Percentiles rank a stretch among this genome's conserved stretches.
These are phyloP conservation scores for Microplitis deprimator DNA, from an alignment of 2,888 invertebrate species.

Conservation along the genomic window DNA sequence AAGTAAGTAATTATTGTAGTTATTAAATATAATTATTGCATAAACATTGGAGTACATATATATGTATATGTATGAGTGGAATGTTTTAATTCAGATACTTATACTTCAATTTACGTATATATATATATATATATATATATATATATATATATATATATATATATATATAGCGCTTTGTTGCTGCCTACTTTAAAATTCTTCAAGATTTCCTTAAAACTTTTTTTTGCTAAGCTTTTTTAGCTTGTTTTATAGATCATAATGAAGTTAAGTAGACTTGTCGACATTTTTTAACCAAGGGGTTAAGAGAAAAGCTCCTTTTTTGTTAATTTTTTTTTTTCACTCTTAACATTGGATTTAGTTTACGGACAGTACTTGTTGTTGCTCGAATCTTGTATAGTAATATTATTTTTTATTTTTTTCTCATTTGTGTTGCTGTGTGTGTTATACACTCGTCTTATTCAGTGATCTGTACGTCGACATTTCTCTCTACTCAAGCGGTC, in stretches of 20 bases:
- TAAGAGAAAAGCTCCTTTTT: background rate
- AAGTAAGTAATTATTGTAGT: too few relatives aligned
- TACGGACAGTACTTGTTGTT: conserved; percentile 19
- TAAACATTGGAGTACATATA: too few relatives aligned
- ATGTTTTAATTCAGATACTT: too few relatives aligned
- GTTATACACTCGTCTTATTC: conserved; percentile 25
- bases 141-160: too few relatives aligned
- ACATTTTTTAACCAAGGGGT: background rate
- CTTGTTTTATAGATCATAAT: background rate
- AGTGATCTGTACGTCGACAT: conserved; percentile 37
- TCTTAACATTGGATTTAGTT: conserved; percentile 21
- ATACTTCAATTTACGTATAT: too few relatives aligned
- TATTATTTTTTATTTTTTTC: too few relatives aligned
- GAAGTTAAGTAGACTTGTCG: conserved; percentile 16
- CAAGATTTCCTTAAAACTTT: background rate
- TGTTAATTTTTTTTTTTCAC: background rate
- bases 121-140: too few relatives aligned
- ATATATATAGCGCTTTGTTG: background rate
- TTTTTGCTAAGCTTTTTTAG: background rate
- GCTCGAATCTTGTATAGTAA: conserved; percentile 12
- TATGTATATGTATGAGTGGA: too few relatives aligned
- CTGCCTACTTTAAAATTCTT: background rate
- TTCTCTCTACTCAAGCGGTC: conserved; percentile 15
- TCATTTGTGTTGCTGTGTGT: conserved; percentile 17
- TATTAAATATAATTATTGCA: too few relatives aligned